Base-by-base conservation (phyloP, 2,113 vertebrate species). In the Pangasianodon hypophthalmus region DNA sequence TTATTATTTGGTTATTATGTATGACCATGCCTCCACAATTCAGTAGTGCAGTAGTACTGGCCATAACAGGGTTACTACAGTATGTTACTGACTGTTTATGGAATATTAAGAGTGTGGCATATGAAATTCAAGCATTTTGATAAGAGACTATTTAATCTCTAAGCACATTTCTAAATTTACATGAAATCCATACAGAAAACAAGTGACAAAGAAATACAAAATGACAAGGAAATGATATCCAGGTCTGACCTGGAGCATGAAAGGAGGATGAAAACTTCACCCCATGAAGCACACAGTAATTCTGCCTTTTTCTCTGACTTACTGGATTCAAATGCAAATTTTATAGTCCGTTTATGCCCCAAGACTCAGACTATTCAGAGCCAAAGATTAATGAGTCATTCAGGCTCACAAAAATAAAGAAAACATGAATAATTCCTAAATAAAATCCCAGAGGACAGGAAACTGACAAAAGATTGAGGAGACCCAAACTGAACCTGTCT, bases 351-450 rank as follows among this genome's bases (percentile, higher is more conserved):
- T 56, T 85, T 60, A 89, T 64, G 85, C 41, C 88, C 46, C 60
- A 1, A 73, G 64, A 87, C 50, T 89, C 29, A 69, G 21, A 14
- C 56, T 81, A 87, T 54, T 87, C 77, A 81, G 56, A 80, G 67
- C 50, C 44, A 26, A 46, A 50, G 46, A 75, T 88, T 73, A 21
- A 85, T 90, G 86, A 90, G 60, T 89, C 85, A 92, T 90, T 77
- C 81, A 56, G 87, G 37, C 89, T 81, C 60, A 69, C 73, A 52
- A 62, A 91, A 87, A 84, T 60, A 87, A 89, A 90, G 44, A 90
- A 92, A 90, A 3, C 79, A 92, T 90, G 88, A 89, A 92, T 91
- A 88, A 91, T 90, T 88, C 85, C 83, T 54, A 81, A 87, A 80
- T 64, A 52, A 41, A 52, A 80, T 87, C 50, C 79, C 73, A 84